Conservation (phyloP, 1,140 invertebrate genomes). For the Trachelipus rathkii region DNA sequence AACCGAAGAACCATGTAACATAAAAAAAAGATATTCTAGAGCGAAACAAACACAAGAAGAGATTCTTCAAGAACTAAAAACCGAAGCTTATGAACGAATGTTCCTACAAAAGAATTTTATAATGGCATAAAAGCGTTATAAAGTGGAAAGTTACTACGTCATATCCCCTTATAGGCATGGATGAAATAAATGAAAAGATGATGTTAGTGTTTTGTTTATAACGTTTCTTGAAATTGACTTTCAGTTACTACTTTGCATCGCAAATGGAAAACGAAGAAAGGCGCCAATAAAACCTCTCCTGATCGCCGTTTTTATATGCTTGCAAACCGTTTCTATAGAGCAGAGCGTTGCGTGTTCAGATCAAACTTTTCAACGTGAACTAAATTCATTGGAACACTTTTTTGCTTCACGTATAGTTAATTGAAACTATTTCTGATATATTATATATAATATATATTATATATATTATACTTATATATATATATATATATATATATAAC, state of each 20-base stretch:
- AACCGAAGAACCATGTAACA: too few relatives aligned
- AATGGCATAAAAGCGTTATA: conserved; percentile 13
- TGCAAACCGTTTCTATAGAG: background rate
- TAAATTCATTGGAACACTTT: too few relatives aligned
- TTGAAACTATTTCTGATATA: too few relatives aligned
- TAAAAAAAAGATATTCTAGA: background rate
- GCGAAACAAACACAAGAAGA: background rate
- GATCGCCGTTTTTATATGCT: background rate
- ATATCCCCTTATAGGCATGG: conserved; percentile 1
- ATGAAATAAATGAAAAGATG: conserved; percentile 12
- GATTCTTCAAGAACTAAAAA: background rate
- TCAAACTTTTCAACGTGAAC: too few relatives aligned
- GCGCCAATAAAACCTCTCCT: background rate
- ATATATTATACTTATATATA: too few relatives aligned
- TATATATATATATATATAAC: too few relatives aligned
- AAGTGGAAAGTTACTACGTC: conserved; percentile 12
- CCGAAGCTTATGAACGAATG: background rate
- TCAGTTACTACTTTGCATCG: conserved; percentile 8
- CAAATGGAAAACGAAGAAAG: background rate
- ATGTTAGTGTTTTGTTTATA: conserved; percentile 13
- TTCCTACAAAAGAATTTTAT: conserved; percentile 7
- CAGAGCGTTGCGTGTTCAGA: too few relatives aligned
- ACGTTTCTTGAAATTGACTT: conserved; percentile 13
- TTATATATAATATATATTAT: too few relatives aligned
- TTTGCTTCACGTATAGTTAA: too few relatives aligned